Evolutionary conservation across 2,888 invertebrate genomes (phyloP).

Genomic region (Exephanes ischioxanthus): DNA sequence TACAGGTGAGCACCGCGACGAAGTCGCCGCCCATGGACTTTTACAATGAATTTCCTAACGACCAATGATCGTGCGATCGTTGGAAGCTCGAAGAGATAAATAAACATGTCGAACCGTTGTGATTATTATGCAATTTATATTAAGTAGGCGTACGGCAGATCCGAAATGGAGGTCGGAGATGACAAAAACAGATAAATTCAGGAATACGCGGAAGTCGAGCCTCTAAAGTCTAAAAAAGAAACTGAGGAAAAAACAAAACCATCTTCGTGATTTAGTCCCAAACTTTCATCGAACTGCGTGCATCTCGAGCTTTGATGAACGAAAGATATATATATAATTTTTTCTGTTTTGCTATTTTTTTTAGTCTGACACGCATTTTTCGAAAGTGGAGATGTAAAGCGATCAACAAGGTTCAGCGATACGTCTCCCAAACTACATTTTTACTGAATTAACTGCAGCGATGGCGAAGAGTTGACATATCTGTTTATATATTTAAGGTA

Average conservation of each 20-base stretch:
- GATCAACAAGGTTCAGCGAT: background rate
- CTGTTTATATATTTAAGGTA: background rate
- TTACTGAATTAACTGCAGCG: background rate
- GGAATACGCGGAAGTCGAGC: slow-evolving; percentile 2
- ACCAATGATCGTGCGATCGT: background rate
- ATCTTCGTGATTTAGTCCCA: slow-evolving; percentile 84
- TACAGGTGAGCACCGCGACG: too few species aligned
- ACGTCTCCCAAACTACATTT: background rate
- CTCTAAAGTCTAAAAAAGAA: slow-evolving; percentile 35
- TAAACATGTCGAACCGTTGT: background rate
- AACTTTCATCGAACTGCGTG: slow-evolving; percentile 83
- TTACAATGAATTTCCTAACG: background rate
- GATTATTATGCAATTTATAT: background rate
- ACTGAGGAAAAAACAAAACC: slow-evolving; percentile 66
- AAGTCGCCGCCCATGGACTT: too few species aligned
- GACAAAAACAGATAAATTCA: too few species aligned
- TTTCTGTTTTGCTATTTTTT: slow-evolving; percentile 63
- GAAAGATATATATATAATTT: slow-evolving; percentile 80
- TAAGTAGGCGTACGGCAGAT: background rate
- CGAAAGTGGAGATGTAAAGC: background rate
- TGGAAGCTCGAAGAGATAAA: background rate
- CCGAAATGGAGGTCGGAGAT: slow-evolving; percentile 17
- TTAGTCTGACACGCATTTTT: background rate
- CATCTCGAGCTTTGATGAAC: slow-evolving; percentile 72
- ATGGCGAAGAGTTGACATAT: background rate